Conservation (phyloP, 2,797 vertebrate genomes). For the Esox masquinongy region DNA sequence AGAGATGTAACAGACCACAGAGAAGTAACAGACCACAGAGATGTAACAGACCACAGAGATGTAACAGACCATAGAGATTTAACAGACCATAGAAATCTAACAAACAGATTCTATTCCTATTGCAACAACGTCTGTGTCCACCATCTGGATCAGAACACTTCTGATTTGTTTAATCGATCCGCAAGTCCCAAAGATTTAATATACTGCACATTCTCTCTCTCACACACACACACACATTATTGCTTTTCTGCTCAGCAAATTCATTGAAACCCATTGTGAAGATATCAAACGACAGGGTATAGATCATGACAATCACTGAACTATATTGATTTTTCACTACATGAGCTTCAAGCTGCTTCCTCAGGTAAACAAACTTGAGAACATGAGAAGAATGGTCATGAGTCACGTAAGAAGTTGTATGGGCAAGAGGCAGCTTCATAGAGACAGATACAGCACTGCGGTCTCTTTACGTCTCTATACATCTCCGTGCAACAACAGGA, state of each 20-base stretch:
- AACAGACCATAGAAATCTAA: too few relatives aligned
- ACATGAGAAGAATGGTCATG: background rate
- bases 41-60: too few relatives aligned
- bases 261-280: conserved; percentile 61
- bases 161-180: conserved; percentile 38
- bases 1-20: too few relatives aligned
- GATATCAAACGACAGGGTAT: conserved; percentile 44
- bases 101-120: background rate
- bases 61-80: too few relatives aligned
- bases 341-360: conserved; percentile 33
- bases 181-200: conserved; percentile 20
- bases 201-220: background rate
- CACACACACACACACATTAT: conserved; percentile 27
- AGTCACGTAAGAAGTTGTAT: background rate
- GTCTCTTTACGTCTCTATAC: too few relatives aligned
- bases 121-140: background rate
- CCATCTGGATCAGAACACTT: background rate
- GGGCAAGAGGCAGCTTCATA: too few relatives aligned
- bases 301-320: conserved; percentile 58
- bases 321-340: conserved; percentile 52
- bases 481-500: too few relatives aligned
- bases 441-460: too few relatives aligned
- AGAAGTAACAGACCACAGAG: too few relatives aligned
- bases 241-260: conserved; percentile 50
- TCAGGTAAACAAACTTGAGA: conserved; percentile 68